Conservation (phyloP, 2,797 vertebrate genomes). For the Malurus splendens region DNA sequence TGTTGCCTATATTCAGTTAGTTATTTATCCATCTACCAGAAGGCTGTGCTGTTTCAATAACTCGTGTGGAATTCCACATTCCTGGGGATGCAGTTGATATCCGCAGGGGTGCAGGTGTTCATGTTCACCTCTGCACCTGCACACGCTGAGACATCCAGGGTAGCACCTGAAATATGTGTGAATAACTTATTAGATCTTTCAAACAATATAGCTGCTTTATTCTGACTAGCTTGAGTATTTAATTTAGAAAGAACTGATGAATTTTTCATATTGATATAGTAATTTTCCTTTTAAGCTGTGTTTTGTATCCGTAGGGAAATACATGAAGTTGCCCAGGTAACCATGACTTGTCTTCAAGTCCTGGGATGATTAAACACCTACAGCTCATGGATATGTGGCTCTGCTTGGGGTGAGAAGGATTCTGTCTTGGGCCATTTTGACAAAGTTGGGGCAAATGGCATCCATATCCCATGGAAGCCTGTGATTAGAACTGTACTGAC, state of each 20-base stretch:
- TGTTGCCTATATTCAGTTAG: background rate
- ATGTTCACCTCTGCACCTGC: background rate
- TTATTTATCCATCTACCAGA: background rate
- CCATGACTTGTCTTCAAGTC: conserved; percentile 11
- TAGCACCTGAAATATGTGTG: background rate
- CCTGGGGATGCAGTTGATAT: background rate
- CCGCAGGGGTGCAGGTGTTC: background rate
- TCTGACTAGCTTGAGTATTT: conserved; percentile 6
- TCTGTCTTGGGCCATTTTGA: background rate
- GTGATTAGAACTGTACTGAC: background rate
- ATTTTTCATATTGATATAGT: conserved; percentile 44
- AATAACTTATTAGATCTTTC: background rate
- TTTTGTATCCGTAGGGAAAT: conserved; percentile 31
- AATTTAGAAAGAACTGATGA: conserved; percentile 21
- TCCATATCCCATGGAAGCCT: background rate
- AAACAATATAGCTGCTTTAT: background rate
- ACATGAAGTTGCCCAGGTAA: conserved; percentile 44
- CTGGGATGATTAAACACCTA: background rate
- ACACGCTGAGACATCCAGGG: background rate
- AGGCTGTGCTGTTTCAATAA: background rate
- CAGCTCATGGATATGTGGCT: conserved; percentile 4
- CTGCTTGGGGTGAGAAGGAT: background rate
- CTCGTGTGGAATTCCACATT: background rate
- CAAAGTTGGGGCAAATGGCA: background rate
- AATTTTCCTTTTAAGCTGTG: conserved; percentile 40